These are phyloP conservation scores for Daubentonia madagascariensis DNA, from an alignment of 2,113 vertebrate genomes.

Conservation along the genomic window DNA sequence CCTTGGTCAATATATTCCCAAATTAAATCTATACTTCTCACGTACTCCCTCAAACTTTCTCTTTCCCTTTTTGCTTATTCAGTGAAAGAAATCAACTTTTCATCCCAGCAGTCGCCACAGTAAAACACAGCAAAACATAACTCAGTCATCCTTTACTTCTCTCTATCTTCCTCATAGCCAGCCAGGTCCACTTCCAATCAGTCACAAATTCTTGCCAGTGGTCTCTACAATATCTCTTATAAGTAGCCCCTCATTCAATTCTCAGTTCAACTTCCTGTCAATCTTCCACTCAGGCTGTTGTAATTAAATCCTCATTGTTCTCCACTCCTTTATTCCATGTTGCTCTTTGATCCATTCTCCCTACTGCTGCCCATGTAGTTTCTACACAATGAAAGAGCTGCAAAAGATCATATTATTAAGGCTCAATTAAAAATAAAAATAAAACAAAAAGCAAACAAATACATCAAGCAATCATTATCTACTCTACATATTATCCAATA, in stretches of 20 bases:
- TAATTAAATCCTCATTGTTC: not conserved
- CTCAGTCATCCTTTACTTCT: not conserved
- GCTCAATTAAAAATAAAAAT: not conserved
- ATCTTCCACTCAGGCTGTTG: not conserved
- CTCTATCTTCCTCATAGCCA: not conserved
- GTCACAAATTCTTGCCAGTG: not conserved
- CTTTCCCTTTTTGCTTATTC: not conserved
- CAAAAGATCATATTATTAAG: not conserved
- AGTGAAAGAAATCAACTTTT: not conserved
- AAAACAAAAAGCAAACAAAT: not conserved
- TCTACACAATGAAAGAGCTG: not conserved
- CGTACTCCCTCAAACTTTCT: not conserved
- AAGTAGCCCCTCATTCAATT: not conserved
- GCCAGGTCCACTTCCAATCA: not conserved
- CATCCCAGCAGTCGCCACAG: not conserved
- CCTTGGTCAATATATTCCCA: not conserved
- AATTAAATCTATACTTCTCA: not conserved
- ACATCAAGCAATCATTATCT: not conserved
- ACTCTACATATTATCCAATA: not conserved
- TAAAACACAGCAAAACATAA: not conserved
- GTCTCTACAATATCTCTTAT: not conserved
- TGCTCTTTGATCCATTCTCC: not conserved
- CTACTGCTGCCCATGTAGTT: not conserved
- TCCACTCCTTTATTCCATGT: not conserved
- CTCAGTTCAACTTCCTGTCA: not conserved